These are phyloP conservation scores for Trichechus manatus DNA, from an alignment of 2,113 vertebrate species.

Conservation along the genomic window DNA sequence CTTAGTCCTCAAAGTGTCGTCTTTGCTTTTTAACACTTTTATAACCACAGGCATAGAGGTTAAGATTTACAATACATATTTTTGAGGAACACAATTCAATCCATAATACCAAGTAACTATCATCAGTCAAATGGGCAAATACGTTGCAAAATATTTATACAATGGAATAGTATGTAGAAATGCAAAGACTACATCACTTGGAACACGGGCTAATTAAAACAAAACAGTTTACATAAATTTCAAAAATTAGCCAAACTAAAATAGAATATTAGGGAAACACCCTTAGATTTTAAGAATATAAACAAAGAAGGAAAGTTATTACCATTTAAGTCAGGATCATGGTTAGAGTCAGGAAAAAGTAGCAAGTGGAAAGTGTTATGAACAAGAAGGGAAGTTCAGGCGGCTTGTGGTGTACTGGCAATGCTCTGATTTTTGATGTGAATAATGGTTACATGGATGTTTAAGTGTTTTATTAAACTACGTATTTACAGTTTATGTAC, in stretches of 20 bases:
- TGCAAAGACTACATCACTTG: background rate
- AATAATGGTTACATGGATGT: background rate
- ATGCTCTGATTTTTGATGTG: background rate
- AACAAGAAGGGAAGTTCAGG: no score
- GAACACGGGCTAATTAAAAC: background rate
- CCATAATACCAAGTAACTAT: background rate
- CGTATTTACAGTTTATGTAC: background rate
- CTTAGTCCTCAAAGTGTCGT: no score
- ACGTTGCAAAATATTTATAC: background rate
- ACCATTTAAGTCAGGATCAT: background rate
- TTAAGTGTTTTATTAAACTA: background rate
- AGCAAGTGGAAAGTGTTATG: background rate
- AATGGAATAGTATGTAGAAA: background rate
- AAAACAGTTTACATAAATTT: background rate
- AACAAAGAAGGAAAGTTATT: background rate
- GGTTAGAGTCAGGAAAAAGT: no score
- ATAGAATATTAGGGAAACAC: background rate
- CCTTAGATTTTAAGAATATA: background rate
- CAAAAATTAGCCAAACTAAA: background rate
- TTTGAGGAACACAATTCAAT: no score
- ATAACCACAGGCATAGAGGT: no score
- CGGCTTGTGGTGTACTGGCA: no score
- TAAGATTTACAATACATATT: no score
- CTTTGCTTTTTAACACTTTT: no score
- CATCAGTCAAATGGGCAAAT: background rate